Evolutionary conservation across 1,140 invertebrate species (phyloP), one percentile per base, ranked within the genome.

Genomic region (Drosophila bifasciata): DNA sequence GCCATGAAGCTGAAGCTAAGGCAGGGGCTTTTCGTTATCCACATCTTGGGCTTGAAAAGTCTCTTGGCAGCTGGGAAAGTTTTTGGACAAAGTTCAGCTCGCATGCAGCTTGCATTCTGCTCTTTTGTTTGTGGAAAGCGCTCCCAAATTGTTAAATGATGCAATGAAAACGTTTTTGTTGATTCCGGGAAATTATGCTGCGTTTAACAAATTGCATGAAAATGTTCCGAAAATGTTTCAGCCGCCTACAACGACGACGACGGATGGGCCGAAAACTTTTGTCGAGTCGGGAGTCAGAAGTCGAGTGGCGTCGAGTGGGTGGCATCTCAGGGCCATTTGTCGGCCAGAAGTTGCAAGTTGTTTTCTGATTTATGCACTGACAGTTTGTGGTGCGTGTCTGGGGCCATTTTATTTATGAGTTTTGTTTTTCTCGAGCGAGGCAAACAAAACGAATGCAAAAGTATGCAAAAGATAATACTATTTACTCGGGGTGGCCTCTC

Each of bases 321-420:
- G 43, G 45, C 19, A 36, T 48, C 44, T 62, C 9, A 43, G 69
- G 71, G 70, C 71, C 59, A 73, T 74, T 74, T 75, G 71, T 74
- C 57, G 69, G 74, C 41, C 46, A 50, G 75, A 75, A 63, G 52
- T 66, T 75, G 63, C 60, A 70, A 79, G 66, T 72, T 72, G 70
- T 51, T 58, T 36, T 79, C 64, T 77, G 81, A 85, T 85, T 85
- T 85, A 85, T 85, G 77, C 51, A 77, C 80, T 86, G 73, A 57
- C 48, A 88, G 77, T 71, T 79, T 86, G 76, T 80, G 76, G 68
- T 81, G 77, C 81, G 73, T 85, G 80, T 79, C 68, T 74, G 48
- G 46, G 59, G 43, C 57, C 51, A 39, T 60, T 70, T 77, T 86
- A 86, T 85, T 77, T 85, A 86, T 74, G 76, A 74, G 53, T 72